Percentiles rank a stretch among this genome's conserved stretches.
Conservation (phyloP, 2,113 vertebrate species). For the Tympanuchus pallidicinctus region DNA sequence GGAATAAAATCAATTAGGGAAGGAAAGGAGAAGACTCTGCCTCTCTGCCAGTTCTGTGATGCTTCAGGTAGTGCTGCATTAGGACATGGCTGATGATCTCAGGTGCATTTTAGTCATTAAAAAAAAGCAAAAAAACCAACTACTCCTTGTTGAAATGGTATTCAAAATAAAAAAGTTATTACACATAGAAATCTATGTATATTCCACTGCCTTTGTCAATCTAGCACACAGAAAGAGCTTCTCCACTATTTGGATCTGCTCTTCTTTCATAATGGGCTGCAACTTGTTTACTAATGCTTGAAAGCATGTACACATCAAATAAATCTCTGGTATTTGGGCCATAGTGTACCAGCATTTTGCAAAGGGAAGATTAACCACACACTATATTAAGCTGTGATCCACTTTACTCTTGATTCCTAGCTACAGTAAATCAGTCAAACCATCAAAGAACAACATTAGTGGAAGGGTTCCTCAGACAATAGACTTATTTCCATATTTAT, state of each 20-base stretch:
- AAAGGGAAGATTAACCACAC: constrained; percentile 62
- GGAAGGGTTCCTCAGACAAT: constrained; percentile 16
- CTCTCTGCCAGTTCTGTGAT: neutral
- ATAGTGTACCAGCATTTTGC: constrained; percentile 69
- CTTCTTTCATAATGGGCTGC: constrained; percentile 70
- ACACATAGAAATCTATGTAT: neutral
- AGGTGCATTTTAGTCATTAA: neutral
- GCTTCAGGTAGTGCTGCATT: neutral
- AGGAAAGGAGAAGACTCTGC: neutral
- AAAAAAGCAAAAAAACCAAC: neutral
- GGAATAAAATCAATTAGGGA: neutral
- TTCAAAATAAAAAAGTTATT: neutral
- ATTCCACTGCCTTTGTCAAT: neutral
- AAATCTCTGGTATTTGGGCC: constrained; percentile 72
- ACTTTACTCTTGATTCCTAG: constrained; percentile 58
- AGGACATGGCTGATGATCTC: constrained; percentile 1
- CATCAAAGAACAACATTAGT: constrained; percentile 57
- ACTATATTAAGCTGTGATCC: constrained; percentile 37
- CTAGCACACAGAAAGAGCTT: neutral
- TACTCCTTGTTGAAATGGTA: neutral
- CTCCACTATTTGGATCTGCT: constrained; percentile 21
- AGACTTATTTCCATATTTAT: constrained; percentile 49
- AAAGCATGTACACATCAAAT: constrained; percentile 71
- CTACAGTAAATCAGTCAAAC: constrained; percentile 43
- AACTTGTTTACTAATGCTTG: constrained; percentile 67